Conservation (phyloP, 2,797 vertebrate species). For the Phataginus tricuspis region DNA sequence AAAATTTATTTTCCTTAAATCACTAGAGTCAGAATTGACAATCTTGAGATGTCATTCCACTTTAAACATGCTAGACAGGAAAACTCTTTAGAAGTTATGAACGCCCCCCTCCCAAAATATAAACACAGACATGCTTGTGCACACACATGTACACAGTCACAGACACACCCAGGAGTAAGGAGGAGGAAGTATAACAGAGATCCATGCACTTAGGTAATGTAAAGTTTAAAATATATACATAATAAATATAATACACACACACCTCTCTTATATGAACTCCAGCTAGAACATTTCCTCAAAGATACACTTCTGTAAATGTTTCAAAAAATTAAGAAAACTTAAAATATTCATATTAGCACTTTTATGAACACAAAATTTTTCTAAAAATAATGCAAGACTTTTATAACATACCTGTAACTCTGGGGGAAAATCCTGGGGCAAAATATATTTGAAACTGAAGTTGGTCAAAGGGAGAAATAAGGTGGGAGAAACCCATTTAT, state of each 20-base stretch:
- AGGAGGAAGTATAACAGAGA: background rate
- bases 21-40: background rate
- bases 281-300: background rate
- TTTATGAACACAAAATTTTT: background rate
- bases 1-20: background rate
- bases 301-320: background rate
- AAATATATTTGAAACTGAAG: too few species aligned
- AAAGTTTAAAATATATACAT: background rate
- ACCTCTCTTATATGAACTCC: background rate
- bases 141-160: background rate
- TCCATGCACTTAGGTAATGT: background rate
- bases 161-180: background rate
- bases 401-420: background rate
- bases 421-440: too few species aligned
- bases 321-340: background rate
- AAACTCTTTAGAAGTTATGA: background rate
- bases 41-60: background rate
- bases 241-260: background rate
- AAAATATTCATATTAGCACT: background rate
- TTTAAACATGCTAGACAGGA: background rate
- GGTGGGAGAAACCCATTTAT: too few species aligned
- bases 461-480: too few species aligned
- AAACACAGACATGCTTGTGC: background rate
- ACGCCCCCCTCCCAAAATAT: background rate
- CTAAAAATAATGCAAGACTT: background rate